Conservation (phyloP, 1,140 invertebrate species). For the Bombus breviceps region DNA sequence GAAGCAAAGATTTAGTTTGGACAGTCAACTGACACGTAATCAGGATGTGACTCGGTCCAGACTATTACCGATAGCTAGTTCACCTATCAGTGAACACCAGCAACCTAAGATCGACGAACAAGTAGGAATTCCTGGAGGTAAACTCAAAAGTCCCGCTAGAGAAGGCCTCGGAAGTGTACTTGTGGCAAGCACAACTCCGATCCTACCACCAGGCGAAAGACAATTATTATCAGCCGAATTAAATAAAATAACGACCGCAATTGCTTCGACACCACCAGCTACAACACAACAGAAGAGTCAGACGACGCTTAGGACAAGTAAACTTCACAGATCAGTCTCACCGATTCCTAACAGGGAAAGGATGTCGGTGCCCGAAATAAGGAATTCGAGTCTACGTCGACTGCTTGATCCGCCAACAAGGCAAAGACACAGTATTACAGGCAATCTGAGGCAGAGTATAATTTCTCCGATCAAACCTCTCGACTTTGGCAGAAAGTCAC, state of each 20-base stretch:
- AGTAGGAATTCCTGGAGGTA: conserved; percentile 16
- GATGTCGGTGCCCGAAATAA: conserved; percentile 79
- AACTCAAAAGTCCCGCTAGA: conserved; percentile 59
- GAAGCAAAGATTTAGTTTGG: conserved; percentile 78
- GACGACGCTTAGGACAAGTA: conserved; percentile 9
- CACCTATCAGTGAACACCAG: conserved; percentile 75
- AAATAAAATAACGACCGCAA: background rate
- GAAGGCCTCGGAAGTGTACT: conserved; percentile 74
- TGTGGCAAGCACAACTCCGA: conserved; percentile 73
- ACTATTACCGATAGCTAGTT: conserved; percentile 77
- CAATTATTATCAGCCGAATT: conserved; percentile 60
- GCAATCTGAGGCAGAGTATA: conserved; percentile 66
- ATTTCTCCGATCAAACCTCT: conserved; percentile 56
- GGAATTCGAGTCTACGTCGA: conserved; percentile 77
- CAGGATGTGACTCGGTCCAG: conserved; percentile 69
- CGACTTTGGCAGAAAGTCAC: conserved; percentile 51
- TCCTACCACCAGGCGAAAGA: conserved; percentile 71
- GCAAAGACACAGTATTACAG: conserved; percentile 78
- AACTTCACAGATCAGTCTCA: conserved; percentile 7
- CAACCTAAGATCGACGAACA: conserved; percentile 57
- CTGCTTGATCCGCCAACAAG: conserved; percentile 76
- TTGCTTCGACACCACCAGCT: conserved; percentile 13
- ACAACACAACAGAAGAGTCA: conserved; percentile 2
- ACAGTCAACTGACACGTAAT: conserved; percentile 75
- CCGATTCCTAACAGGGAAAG: conserved; percentile 69